phyloP scores from a whole-genome alignment of 2,888 invertebrate species.

The Troides aeacus region DNA sequence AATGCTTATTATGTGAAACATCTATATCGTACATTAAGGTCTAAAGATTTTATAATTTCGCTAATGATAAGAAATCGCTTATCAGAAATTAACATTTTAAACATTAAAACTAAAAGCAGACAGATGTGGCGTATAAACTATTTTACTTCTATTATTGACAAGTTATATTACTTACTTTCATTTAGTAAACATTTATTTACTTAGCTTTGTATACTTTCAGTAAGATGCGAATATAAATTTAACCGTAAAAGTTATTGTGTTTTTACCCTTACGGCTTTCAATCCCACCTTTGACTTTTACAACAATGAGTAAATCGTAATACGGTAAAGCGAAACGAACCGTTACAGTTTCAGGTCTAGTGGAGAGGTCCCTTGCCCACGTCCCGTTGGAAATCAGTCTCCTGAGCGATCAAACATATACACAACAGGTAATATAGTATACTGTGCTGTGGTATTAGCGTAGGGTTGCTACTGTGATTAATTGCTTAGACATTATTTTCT shows the following conservation, averaged over 20 bases:
- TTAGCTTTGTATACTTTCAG: not conserved
- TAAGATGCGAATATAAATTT: constrained; percentile 7
- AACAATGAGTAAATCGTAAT: constrained; percentile 62
- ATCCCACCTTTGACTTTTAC: constrained; percentile 62
- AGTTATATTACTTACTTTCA: no score
- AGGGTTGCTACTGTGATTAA: constrained; percentile 70
- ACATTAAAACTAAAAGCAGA: no score
- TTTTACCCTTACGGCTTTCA: constrained; percentile 35
- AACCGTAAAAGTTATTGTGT: constrained; percentile 21
- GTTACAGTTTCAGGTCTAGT: constrained; percentile 69
- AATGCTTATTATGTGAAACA: no score
- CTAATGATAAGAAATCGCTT: no score
- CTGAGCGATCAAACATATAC: constrained; percentile 44
- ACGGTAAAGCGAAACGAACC: constrained; percentile 67
- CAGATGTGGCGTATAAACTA: no score
- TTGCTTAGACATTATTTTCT: constrained; percentile 76
- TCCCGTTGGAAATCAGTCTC: constrained; percentile 68
- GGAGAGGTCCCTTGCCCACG: constrained; percentile 59
- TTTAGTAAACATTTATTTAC: not conserved
- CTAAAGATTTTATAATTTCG: no score
- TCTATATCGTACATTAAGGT: no score
- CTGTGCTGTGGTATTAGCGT: constrained; percentile 33
- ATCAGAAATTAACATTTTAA: no score
- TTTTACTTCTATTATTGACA: no score
- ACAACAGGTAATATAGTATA: constrained; percentile 31